A percentile compares a stretch with the other conserved stretches of the same genome.
phyloP scores from a whole-genome alignment of 2,113 vertebrate species.

The Thermophis baileyi region DNA sequence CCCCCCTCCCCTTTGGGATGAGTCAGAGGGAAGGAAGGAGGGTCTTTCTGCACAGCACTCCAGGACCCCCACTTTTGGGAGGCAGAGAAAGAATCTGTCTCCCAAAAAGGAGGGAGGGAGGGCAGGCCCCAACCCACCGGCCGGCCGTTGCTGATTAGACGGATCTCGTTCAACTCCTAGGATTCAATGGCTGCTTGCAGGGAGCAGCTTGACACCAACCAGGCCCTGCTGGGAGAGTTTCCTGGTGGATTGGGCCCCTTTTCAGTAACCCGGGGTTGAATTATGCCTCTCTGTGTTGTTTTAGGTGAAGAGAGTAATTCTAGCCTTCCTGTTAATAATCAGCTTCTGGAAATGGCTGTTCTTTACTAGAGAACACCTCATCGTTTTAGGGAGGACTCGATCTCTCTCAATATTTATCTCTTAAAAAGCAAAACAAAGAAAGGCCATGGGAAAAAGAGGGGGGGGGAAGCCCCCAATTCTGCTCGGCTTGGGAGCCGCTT shows the following conservation, averaged over 20 bases:
- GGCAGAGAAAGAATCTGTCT: not conserved
- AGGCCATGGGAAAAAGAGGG: constrained; percentile 38
- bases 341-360: constrained; percentile 35
- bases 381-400: constrained; percentile 11
- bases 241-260: not conserved
- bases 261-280: not conserved
- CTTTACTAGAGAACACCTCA: constrained; percentile 5
- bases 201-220: not conserved
- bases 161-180: not conserved
- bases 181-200: not conserved
- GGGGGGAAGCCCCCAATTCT: not conserved
- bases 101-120: not conserved
- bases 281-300: constrained; percentile 24
- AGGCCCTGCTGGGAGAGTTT: not conserved
- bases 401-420: constrained; percentile 42
- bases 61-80: not conserved
- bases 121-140: not conserved
- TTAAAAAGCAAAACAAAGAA: constrained; percentile 49
- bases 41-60: not conserved
- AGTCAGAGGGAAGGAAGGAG: not conserved
- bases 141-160: not conserved
- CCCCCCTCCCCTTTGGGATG: no score
- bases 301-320: constrained; percentile 27
- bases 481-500: constrained; percentile 62
- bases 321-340: constrained; percentile 20